Conservation (phyloP, 2,113 vertebrate genomes). For the Brachirus orientalis region DNA sequence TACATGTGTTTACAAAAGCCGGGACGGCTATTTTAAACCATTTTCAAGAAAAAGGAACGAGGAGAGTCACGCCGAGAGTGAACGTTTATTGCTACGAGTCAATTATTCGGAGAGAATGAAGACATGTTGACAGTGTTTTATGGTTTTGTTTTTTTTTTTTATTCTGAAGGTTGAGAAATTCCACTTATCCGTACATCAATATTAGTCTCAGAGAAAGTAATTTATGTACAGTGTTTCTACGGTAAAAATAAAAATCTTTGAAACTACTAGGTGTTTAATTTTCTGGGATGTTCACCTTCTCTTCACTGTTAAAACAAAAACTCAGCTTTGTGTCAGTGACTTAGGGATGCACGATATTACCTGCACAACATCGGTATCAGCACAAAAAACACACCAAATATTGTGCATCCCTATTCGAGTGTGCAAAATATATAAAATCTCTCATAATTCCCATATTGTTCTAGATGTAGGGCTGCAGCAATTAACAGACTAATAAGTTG, state of each 20-base stretch:
- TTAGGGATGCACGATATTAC: no score
- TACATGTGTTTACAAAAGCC: slow-evolving; percentile 64
- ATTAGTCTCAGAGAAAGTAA: slow-evolving; percentile 99
- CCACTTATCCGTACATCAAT: slow-evolving; percentile 98
- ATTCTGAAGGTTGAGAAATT: slow-evolving; percentile 89
- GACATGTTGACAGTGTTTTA: slow-evolving; percentile 93
- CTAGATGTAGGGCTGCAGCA: no score
- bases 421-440: no score
- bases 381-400: no score
- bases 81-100: slow-evolving; percentile 87
- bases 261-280: slow-evolving; percentile 65
- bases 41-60: slow-evolving; percentile 75
- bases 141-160: slow-evolving; percentile 83
- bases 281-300: no score
- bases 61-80: slow-evolving; percentile 56
- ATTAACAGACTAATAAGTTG: no score
- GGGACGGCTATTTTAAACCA: slow-evolving; percentile 47
- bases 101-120: slow-evolving; percentile 85
- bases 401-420: no score
- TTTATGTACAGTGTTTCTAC: slow-evolving; percentile 99
- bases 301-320: no score
- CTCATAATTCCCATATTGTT: no score
- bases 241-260: slow-evolving; percentile 90
- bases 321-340: no score
- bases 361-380: no score